These are phyloP conservation scores for Gandaritis pyraliata DNA, from an alignment of 2,888 invertebrate species.

Conservation along the genomic window DNA sequence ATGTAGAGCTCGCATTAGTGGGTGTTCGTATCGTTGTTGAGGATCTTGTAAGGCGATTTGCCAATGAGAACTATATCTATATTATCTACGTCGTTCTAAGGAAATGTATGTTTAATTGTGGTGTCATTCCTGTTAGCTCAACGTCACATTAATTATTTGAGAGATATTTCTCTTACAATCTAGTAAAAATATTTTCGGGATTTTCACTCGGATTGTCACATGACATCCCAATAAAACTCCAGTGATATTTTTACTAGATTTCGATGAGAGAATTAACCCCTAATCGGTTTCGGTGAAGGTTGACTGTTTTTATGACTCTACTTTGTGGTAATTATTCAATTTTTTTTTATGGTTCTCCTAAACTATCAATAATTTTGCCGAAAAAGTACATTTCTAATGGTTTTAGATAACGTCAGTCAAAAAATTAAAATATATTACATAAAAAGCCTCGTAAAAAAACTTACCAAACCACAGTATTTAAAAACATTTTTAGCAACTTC, in stretches of 20 bases:
- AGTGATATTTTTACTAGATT: too few relatives aligned
- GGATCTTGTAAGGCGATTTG: slow-evolving; percentile 14
- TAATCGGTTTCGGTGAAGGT: background rate
- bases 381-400: slow-evolving; percentile 5
- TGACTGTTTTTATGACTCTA: background rate
- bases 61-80: slow-evolving; percentile 27
- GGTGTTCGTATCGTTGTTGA: background rate
- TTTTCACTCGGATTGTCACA: too few relatives aligned
- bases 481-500: slow-evolving; percentile 30
- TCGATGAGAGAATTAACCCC: background rate
- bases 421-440: too few relatives aligned
- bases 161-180: too few relatives aligned
- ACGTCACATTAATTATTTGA: slow-evolving; percentile 18
- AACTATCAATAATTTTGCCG: background rate
- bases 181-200: too few relatives aligned
- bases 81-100: slow-evolving; percentile 15
- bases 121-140: slow-evolving; percentile 17
- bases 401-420: too few relatives aligned
- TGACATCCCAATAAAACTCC: too few relatives aligned
- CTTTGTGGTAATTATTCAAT: background rate
- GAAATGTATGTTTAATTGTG: slow-evolving; percentile 20
- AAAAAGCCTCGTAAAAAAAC: too few relatives aligned
- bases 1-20: slow-evolving; percentile 29
- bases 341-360: background rate
- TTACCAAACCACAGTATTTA: slow-evolving; percentile 20